A percentile compares a stretch with the other conserved stretches of the same genome.
Evolutionary conservation across 2,888 invertebrate species (phyloP).

Genomic region (Leucoma salicis): DNA sequence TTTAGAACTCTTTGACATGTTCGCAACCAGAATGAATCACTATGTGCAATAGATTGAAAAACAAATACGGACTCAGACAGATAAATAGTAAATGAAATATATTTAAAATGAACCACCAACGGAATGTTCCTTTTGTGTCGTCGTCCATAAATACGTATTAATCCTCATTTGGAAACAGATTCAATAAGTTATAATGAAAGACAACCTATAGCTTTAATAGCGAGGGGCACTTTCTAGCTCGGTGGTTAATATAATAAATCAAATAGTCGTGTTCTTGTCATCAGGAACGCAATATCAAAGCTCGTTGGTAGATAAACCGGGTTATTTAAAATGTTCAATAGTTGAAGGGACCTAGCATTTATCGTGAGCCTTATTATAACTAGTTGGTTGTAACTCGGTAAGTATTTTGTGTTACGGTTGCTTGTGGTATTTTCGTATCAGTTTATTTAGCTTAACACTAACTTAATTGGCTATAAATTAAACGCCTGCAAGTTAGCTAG

Average conservation of each 20-base stretch:
- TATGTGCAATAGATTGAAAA: constrained; percentile 43
- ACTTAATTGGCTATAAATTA: constrained; percentile 80
- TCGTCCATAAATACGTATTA: constrained; percentile 66
- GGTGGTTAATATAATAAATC: constrained; percentile 63
- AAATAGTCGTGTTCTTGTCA: constrained; percentile 69
- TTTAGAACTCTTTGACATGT: constrained; percentile 12
- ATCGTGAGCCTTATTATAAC: constrained; percentile 44
- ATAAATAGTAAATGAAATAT: constrained; percentile 55
- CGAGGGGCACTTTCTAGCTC: constrained; percentile 51
- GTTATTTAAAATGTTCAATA: constrained; percentile 52
- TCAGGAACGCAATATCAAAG: constrained; percentile 58
- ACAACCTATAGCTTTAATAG: constrained; percentile 53
- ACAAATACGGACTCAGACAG: constrained; percentile 50
- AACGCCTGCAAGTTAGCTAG: constrained; percentile 62
- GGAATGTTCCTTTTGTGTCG: constrained; percentile 49
- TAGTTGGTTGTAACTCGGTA: constrained; percentile 38
- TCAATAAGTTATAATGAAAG: constrained; percentile 65
- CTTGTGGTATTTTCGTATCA: constrained; percentile 68
- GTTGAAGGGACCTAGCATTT: constrained; percentile 38
- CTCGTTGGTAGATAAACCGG: constrained; percentile 53
- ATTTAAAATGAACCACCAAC: constrained; percentile 48
- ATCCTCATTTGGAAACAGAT: constrained; percentile 66
- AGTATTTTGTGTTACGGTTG: constrained; percentile 60
- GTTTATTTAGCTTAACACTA: constrained; percentile 76
- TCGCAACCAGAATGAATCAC: constrained; percentile 18